Base-by-base conservation (phyloP, 2,113 vertebrate genomes). In the Heteronetta atricapilla region DNA sequence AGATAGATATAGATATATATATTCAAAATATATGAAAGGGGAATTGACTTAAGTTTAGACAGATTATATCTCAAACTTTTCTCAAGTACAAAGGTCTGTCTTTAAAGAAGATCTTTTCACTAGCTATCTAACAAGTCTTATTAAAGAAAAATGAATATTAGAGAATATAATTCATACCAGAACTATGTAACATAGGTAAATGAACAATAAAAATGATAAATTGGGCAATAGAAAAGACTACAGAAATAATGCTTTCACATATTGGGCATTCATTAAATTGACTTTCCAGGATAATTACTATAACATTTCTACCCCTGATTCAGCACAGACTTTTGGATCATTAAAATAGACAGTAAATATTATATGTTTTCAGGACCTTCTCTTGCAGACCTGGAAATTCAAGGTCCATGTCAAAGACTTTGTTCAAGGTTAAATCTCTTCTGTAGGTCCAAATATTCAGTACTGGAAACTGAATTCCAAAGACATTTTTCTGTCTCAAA, bases 201-300 rank as follows among this genome's bases (percentile, higher is more conserved):
- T 98, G 96, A 98, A 98, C 88, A 97, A 98, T 98, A 98, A 98
- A 98, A 98, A 95, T 98, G 97, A 98, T 97, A 97, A 96, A 98
- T 97, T 97, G 58, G 40, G 93, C 90, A 97, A 96, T 97, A 97
- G 97, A 98, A 98, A 97, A 98, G 93, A 98, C 98, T 98, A 98
- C 93, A 97, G 97, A 98, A 98, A 98, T 98, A 98, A 97, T 97
- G 95, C 93, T 96, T 97, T 97, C 93, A 96, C 94, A 94, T 98
- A 97, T 95, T 98, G 95, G 88, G 84, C 88, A 98, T 98, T 98
- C 97, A 97, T 98, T 98, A 98, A 97, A 97, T 95, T 98, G 97
- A 97, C 94, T 97, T 98, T 97, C 89, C 95, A 94, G 4, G 93
- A 88, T 98, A 98, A 98, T 98, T 98, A 98, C 97, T 97, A 97